Evolutionary conservation across 37 sponge, comb jelly and placozoan species (phyloP).

Genomic region (Cliona cf. orientalis): DNA sequence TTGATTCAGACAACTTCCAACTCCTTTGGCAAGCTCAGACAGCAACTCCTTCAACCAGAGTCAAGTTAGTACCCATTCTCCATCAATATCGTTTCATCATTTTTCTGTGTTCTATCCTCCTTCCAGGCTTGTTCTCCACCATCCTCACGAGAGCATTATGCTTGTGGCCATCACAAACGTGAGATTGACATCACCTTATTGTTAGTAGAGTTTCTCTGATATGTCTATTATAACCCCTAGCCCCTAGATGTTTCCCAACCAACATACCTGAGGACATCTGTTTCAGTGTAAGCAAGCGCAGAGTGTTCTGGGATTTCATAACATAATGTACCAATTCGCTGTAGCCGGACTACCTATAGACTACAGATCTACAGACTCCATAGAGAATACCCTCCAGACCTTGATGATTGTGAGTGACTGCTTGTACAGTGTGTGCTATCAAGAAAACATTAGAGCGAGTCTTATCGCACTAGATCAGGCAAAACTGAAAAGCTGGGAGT

Average conservation of each 20-base stretch:
- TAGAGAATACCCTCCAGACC: neutral
- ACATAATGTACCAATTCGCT: neutral
- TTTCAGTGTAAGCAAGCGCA: neutral
- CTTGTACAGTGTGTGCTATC: neutral
- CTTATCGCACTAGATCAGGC: too few relatives aligned
- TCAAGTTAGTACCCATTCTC: neutral
- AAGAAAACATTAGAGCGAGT: neutral
- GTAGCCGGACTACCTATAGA: conserved; percentile 18
- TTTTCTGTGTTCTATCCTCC: neutral
- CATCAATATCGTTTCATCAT: neutral
- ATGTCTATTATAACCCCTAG: neutral
- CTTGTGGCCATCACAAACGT: conserved; percentile 36
- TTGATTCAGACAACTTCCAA: neutral
- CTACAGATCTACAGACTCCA: conserved; percentile 20
- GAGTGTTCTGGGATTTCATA: neutral
- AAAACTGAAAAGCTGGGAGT: too few relatives aligned
- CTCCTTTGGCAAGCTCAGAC: conserved; percentile 10
- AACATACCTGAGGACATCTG: neutral
- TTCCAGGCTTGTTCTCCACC: conserved; percentile 30
- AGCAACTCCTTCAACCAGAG: conserved; percentile 4
- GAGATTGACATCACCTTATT: neutral
- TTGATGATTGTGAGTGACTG: conserved; percentile 29
- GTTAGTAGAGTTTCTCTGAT: neutral
- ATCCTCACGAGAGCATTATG: conserved; percentile 11
- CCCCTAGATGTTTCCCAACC: neutral